A percentile compares a stretch with the other conserved stretches of the same genome.
These are phyloP conservation scores for Argynnis bischoffii DNA, from an alignment of 2,888 invertebrate genomes.

Conservation along the genomic window DNA sequence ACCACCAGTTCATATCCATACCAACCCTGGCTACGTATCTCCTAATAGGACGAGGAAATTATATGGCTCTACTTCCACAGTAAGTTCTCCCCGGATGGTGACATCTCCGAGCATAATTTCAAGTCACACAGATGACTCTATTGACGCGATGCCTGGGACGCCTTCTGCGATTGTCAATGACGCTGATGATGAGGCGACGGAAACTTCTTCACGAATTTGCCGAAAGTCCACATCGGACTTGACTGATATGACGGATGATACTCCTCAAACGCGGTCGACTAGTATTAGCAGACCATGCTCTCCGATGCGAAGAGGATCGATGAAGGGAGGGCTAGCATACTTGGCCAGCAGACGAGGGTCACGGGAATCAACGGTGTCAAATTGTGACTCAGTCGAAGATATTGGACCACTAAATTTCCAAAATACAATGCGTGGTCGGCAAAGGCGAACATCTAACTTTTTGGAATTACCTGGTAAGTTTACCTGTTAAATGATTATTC, in stretches of 20 bases:
- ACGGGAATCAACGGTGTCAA: slow-evolving; percentile 88
- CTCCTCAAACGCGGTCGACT: slow-evolving; percentile 83
- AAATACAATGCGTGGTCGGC: slow-evolving; percentile 88
- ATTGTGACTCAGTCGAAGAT: slow-evolving; percentile 85
- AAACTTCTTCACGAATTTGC: slow-evolving; percentile 78
- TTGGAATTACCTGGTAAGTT: slow-evolving; percentile 90
- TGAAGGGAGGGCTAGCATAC: slow-evolving; percentile 88
- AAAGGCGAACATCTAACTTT: slow-evolving; percentile 92
- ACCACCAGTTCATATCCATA: slow-evolving; percentile 82
- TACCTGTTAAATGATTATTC: no score
- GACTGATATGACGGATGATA: slow-evolving; percentile 83
- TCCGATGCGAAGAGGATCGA: slow-evolving; percentile 86
- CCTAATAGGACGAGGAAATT: slow-evolving; percentile 72
- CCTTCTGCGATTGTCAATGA: slow-evolving; percentile 68
- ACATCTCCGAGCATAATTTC: slow-evolving; percentile 77
- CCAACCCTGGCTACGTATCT: slow-evolving; percentile 84
- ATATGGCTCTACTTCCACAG: slow-evolving; percentile 74
- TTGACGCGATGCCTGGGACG: slow-evolving; percentile 68
- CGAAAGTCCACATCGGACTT: slow-evolving; percentile 91
- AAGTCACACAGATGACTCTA: slow-evolving; percentile 76
- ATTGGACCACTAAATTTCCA: slow-evolving; percentile 91
- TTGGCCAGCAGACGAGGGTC: slow-evolving; percentile 93
- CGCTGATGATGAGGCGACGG: slow-evolving; percentile 74
- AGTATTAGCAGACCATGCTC: slow-evolving; percentile 84
- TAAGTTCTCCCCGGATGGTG: slow-evolving; percentile 68